Base-by-base conservation (phyloP, 2,113 vertebrate genomes). In the Bothrops jararaca region DNA sequence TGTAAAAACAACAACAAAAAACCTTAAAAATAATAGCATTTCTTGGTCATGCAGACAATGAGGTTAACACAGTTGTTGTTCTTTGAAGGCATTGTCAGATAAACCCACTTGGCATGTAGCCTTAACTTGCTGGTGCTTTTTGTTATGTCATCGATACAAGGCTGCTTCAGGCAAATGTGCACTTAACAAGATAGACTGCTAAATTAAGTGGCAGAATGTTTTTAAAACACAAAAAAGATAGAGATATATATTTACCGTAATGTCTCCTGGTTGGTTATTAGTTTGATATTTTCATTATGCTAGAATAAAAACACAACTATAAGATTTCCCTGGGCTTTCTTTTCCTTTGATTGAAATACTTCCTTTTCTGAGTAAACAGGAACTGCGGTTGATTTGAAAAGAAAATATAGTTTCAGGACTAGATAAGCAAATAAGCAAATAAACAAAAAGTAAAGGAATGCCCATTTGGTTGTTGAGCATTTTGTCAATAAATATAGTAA, bases 31-130 rank as follows among this genome's bases (percentile, higher is more conserved):
- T 42, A 80, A 42, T 5, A 56, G 24, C 50, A 1, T 29, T 90
- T 89, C 93, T 29, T 52, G 45, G 3, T 4, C 23, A 3, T 0
- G 1, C 48, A 93, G 7, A 90, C 87, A 89, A 26, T 85, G 91
- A 95, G 95, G n/a, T 29, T 88, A 89, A 80, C 85, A 52, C 56
- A 20, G 23, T 53, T 95, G 0, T 0, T 95, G 93, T 94, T 45
- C 2, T 87, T 95, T 90, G 80, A 56, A 93, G n/a, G 58, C n/a
- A 42, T 93, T 93, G 91, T 95, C 56, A 94, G 86, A 92, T 90
- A 92, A 92, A 95, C 93, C 2, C n/a, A 22, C 29, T 91, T 95
- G 93, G 50, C 48, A 45, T 26, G 4, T 69, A 90, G 0, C 2
- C 1, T 95, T 92, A 48, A 24, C 1, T 1, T 42, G 88, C 26